Percentiles rank a stretch among this genome's conserved stretches.
Conservation (phyloP, 2,888 invertebrate species). For the Polymixis flavicincta region DNA sequence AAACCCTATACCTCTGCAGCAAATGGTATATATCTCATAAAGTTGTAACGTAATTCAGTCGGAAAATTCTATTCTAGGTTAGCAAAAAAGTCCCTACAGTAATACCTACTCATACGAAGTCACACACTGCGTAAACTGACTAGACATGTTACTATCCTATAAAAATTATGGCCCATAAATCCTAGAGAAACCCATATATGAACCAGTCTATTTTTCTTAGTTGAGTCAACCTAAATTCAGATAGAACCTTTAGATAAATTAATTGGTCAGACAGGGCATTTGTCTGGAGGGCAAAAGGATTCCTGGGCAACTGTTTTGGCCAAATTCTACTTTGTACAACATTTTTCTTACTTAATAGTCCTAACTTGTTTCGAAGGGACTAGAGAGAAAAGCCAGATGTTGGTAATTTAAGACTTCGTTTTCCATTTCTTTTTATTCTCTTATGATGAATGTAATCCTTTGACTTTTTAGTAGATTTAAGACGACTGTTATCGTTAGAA, state of each 20-base stretch:
- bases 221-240: slow-evolving; percentile 48
- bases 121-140: slow-evolving; percentile 24
- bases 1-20: background rate
- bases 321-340: slow-evolving; percentile 21
- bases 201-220: slow-evolving; percentile 48
- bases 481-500: background rate
- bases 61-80: slow-evolving; percentile 18
- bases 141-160: slow-evolving; percentile 27
- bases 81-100: slow-evolving; percentile 8
- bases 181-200: slow-evolving; percentile 32
- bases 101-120: slow-evolving; percentile 7
- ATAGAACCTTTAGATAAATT: slow-evolving; percentile 45
- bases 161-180: slow-evolving; percentile 52
- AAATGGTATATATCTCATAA: background rate
- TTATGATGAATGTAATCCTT: background rate
- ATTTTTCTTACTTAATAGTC: slow-evolving; percentile 30
- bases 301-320: slow-evolving; percentile 21
- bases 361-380: slow-evolving; percentile 4
- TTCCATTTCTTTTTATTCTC: slow-evolving; percentile 6
- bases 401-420: slow-evolving; percentile 2
- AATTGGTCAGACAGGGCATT: slow-evolving; percentile 51
- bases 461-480: slow-evolving; percentile 1
- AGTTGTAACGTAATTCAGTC: background rate
- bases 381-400: background rate
- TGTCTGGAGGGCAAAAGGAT: slow-evolving; percentile 63